phyloP scores from a whole-genome alignment of 1,140 invertebrate genomes.

The Zaprionus tsacasi region DNA sequence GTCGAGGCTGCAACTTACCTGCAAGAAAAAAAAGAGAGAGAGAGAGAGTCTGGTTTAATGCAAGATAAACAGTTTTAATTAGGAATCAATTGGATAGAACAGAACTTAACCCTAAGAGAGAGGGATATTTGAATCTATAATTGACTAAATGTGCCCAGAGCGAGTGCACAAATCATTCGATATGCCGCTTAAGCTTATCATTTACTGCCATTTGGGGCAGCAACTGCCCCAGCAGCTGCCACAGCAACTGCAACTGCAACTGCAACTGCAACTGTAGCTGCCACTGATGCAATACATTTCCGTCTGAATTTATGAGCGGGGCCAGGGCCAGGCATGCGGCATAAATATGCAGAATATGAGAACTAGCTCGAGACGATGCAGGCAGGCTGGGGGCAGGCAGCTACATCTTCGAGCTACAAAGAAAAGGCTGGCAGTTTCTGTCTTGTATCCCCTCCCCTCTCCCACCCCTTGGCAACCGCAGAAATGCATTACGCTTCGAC shows the following conservation, averaged over 20 bases:
- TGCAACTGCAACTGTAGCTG: conserved; percentile 14
- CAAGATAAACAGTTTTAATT: conserved; percentile 32
- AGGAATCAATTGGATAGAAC: conserved; percentile 3
- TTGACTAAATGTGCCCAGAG: conserved; percentile 9
- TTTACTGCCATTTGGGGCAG: background rate
- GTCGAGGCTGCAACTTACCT: conserved; percentile 54
- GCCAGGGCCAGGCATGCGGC: conserved; percentile 24
- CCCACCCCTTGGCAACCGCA: conserved; percentile 55
- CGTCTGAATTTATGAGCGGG: conserved; percentile 35
- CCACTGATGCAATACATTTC: conserved; percentile 34
- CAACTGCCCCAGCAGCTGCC: conserved; percentile 4
- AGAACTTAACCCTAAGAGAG: background rate
- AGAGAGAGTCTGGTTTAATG: background rate
- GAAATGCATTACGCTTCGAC: conserved; percentile 67
- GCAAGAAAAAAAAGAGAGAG: conserved; percentile 24
- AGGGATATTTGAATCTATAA: conserved; percentile 6
- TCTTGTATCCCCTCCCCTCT: background rate
- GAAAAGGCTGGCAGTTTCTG: conserved; percentile 15
- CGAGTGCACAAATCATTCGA: conserved; percentile 47
- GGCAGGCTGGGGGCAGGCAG: background rate
- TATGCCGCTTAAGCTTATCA: conserved; percentile 45
- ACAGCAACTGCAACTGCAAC: conserved; percentile 12
- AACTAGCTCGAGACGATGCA: background rate
- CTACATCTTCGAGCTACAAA: conserved; percentile 11
- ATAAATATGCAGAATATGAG: conserved; percentile 57